These are phyloP conservation scores for Damaliscus lunatus DNA, from an alignment of 2,113 vertebrate genomes.

Conservation along the genomic window DNA sequence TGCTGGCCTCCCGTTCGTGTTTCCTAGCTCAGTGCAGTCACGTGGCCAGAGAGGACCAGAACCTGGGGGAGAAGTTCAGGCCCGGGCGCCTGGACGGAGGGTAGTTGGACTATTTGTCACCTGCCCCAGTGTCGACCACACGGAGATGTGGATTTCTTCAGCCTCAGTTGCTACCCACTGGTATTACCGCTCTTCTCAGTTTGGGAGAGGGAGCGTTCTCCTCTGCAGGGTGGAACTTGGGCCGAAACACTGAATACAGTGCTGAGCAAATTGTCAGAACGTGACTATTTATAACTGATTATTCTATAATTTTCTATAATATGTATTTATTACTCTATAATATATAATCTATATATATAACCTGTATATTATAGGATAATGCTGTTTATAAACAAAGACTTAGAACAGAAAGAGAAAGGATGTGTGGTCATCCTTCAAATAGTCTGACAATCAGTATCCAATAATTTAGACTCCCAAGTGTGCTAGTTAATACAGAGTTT, in stretches of 20 bases:
- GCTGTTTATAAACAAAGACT: background rate
- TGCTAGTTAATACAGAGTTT: slow-evolving; percentile 15
- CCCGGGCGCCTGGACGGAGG: background rate
- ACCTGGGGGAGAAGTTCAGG: background rate
- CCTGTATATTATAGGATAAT: background rate
- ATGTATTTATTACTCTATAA: background rate
- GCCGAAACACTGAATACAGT: background rate
- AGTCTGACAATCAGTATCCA: background rate
- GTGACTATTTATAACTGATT: background rate
- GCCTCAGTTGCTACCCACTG: background rate
- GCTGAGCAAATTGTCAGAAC: background rate
- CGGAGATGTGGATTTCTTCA: background rate
- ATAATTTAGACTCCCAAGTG: slow-evolving; percentile 24
- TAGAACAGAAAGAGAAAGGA: background rate
- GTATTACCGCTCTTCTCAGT: background rate
- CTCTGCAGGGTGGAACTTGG: background rate
- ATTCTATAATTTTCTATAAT: background rate
- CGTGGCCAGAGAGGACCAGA: background rate
- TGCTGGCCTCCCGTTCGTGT: background rate
- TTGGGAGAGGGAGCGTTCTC: background rate
- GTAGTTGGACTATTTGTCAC: background rate
- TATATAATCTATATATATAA: background rate
- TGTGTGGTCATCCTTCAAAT: background rate
- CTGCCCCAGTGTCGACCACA: rapidly evolving
- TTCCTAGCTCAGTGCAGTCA: background rate